Evolutionary conservation across 2,113 vertebrate genomes (phyloP).

Genomic region (Brevimyrus niger): DNA sequence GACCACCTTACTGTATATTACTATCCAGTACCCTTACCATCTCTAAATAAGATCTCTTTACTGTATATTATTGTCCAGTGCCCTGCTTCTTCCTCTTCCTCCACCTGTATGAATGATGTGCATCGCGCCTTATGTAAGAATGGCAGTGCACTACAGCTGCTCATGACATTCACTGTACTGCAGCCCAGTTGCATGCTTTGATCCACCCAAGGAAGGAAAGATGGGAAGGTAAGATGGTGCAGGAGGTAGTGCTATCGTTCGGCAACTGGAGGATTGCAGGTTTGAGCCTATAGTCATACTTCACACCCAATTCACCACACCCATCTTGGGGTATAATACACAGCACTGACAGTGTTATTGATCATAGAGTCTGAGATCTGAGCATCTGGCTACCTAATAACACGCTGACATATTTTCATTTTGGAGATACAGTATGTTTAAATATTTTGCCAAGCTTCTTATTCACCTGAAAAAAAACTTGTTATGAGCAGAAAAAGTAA

Average conservation of each 20-base stretch:
- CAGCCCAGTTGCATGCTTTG: background rate
- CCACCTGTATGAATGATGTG: background rate
- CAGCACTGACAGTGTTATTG: background rate
- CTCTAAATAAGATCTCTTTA: too few species aligned
- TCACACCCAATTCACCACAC: background rate
- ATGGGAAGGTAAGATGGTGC: too few species aligned
- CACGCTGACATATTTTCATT: background rate
- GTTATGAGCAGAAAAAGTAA: background rate
- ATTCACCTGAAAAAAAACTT: background rate
- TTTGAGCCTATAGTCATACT: background rate
- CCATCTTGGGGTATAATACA: too few species aligned
- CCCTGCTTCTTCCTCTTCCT: background rate
- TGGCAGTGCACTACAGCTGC: conserved; percentile 13
- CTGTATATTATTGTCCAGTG: too few species aligned
- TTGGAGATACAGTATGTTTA: background rate
- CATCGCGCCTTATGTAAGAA: conserved; percentile 32
- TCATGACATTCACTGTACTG: background rate
- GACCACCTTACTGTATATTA: too few species aligned
- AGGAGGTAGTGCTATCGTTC: too few species aligned
- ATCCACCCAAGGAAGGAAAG: too few species aligned
- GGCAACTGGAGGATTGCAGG: too few species aligned
- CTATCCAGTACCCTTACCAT: too few species aligned
- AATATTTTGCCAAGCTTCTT: conserved; percentile 6
- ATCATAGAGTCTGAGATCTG: background rate
- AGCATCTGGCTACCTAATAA: background rate